Percentiles rank a stretch among this genome's conserved stretches.
These are phyloP conservation scores for Pseudoips prasinana DNA, from an alignment of 2,888 invertebrate species.

Conservation along the genomic window DNA sequence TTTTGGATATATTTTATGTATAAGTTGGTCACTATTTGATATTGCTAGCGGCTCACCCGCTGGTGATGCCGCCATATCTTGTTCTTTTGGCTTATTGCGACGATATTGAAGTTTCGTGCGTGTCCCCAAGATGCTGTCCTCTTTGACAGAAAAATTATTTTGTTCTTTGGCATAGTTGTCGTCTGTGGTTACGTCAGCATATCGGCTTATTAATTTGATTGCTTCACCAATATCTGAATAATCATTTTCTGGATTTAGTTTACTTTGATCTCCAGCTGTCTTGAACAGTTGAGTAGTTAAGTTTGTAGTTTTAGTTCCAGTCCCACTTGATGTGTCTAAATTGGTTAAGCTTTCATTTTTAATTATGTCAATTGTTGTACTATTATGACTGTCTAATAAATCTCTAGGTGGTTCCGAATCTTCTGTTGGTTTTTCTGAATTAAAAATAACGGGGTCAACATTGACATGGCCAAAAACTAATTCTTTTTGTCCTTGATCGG, in stretches of 20 bases:
- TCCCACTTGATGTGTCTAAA: constrained; percentile 3
- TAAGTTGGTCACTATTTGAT: constrained; percentile 24
- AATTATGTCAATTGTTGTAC: constrained; percentile 26
- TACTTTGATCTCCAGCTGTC: constrained; percentile 55
- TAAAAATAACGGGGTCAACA: constrained; percentile 63
- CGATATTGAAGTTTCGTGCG: constrained; percentile 72
- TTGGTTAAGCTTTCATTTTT: constrained; percentile 16
- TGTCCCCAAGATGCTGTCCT: constrained; percentile 67
- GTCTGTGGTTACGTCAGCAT: constrained; percentile 75
- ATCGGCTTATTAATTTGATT: constrained; percentile 74
- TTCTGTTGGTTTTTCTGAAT: constrained; percentile 44
- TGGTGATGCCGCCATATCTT: constrained; percentile 35
- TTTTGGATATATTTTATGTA: constrained; percentile 40
- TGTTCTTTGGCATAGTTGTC: constrained; percentile 70
- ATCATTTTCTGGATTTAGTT: constrained; percentile 73
- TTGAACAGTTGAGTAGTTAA: constrained; percentile 43
- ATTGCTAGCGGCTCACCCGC: constrained; percentile 29
- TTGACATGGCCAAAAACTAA: constrained; percentile 70
- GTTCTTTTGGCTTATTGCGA: constrained; percentile 59
- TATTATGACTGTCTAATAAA: constrained; percentile 24
- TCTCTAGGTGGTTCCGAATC: constrained; percentile 23
- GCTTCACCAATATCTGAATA: constrained; percentile 76
- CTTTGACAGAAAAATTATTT: constrained; percentile 53
- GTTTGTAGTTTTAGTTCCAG: constrained; percentile 25
- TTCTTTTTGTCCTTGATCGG: constrained; percentile 72